Evolutionary conservation across 2,113 vertebrate species (phyloP).

Genomic region (Gulo gulo): DNA sequence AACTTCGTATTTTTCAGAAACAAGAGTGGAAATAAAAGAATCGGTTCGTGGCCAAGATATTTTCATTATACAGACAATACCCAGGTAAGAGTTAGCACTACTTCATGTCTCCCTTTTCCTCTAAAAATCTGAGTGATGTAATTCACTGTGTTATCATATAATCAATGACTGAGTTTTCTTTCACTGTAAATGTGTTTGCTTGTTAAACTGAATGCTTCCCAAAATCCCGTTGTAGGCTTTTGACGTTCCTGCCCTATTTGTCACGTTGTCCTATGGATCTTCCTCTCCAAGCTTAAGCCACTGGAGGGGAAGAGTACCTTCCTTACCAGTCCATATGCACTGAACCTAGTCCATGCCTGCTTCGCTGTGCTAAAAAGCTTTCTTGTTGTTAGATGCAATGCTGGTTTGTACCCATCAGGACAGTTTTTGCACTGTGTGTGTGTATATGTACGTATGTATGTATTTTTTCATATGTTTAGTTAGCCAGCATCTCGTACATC

Average conservation of each 20-base stretch:
- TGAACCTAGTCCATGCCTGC: background rate
- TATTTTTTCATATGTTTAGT: background rate
- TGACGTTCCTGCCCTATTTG: background rate
- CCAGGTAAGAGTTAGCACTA: slow-evolving; percentile 85
- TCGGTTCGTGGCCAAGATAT: slow-evolving; percentile 97
- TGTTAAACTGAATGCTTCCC: background rate
- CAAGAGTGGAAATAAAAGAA: slow-evolving; percentile 98
- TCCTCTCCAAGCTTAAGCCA: background rate
- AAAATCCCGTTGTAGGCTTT: background rate
- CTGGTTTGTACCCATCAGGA: background rate
- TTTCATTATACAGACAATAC: slow-evolving; percentile 99
- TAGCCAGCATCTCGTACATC: background rate
- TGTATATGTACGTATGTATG: too few species aligned
- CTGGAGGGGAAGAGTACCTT: background rate
- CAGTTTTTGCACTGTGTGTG: background rate
- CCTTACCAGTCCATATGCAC: rapidly evolving
- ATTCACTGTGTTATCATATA: background rate
- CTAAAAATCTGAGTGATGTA: background rate
- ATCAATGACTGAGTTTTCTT: background rate
- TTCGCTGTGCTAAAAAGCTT: background rate
- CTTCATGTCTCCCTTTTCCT: background rate
- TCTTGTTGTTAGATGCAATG: background rate
- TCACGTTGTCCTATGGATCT: background rate
- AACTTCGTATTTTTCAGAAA: slow-evolving; percentile 86
- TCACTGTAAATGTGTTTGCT: background rate